phyloP scores from a whole-genome alignment of 2,113 vertebrate species.

The Embiotoca jacksoni region DNA sequence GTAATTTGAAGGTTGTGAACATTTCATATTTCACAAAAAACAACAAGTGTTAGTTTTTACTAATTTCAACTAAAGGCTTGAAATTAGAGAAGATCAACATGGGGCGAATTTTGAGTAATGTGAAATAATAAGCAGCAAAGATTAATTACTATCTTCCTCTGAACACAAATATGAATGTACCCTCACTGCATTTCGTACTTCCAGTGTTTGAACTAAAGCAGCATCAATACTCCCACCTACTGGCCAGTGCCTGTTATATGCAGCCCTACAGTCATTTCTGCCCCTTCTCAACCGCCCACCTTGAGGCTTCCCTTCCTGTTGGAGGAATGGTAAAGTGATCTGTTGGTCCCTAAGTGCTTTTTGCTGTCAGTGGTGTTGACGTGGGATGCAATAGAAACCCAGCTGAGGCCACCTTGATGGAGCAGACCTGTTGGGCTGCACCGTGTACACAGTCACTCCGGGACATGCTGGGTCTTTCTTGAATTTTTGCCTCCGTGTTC shows the following conservation, averaged over 20 bases:
- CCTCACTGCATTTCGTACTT: not conserved
- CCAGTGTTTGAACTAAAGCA: conserved; percentile 50
- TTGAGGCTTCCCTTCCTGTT: conserved; percentile 64
- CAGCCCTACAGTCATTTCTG: not conserved
- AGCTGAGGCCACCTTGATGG: conserved; percentile 68
- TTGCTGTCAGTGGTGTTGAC: conserved; percentile 81
- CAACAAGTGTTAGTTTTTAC: not conserved
- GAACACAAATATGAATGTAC: not conserved
- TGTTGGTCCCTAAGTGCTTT: conserved; percentile 79
- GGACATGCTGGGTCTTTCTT: conserved; percentile 11
- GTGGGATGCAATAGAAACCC: conserved; percentile 77
- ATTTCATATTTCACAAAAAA: not conserved
- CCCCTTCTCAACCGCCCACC: conserved; percentile 54
- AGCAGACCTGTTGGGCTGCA: conserved; percentile 53
- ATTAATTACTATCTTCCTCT: not conserved
- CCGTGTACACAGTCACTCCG: conserved; percentile 9
- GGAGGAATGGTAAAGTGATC: conserved; percentile 82
- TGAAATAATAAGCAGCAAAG: conserved; percentile 5
- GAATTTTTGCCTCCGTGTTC: not conserved
- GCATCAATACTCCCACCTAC: conserved; percentile 85
- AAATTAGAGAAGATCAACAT: not conserved
- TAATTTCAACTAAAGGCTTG: not conserved
- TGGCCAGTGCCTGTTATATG: conserved; percentile 59
- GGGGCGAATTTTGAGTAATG: not conserved
- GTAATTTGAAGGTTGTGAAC: not conserved